Conservation (phyloP, 2,113 vertebrate species). For the Carettochelys insculpta region DNA sequence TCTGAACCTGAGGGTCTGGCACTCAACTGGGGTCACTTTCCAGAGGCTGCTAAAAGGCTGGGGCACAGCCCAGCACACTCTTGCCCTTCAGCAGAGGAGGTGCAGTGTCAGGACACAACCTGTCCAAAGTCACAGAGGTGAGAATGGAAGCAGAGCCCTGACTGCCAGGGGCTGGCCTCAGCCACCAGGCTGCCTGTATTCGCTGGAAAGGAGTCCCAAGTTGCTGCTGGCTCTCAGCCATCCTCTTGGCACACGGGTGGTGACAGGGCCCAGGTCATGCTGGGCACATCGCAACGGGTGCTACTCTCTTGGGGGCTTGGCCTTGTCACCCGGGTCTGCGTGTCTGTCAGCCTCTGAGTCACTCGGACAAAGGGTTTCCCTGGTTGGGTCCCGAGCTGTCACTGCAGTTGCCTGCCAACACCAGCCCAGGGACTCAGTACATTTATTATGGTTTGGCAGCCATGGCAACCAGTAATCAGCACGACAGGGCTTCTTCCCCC, state of each 20-base stretch:
- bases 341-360: not conserved
- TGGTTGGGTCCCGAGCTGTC: not conserved
- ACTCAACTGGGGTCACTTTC: not conserved
- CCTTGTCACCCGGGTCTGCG: not conserved
- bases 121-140: not conserved
- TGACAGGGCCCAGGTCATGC: not conserved
- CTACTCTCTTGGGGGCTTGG: not conserved
- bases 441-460: not conserved
- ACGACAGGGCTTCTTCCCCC: not conserved
- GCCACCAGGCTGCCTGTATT: not conserved
- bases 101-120: not conserved
- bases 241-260: not conserved
- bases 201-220: not conserved
- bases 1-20: not conserved
- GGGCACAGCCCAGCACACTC: not conserved
- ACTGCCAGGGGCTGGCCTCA: not conserved
- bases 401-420: not conserved
- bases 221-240: not conserved
- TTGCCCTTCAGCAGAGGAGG: not conserved
- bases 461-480: not conserved
- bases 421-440: not conserved
- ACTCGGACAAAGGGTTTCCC: not conserved
- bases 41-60: not conserved
- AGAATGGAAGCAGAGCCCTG: not conserved
- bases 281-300: not conserved